Percentiles rank a stretch among this genome's conserved stretches.
Evolutionary conservation across 2,797 vertebrate genomes (phyloP).

Genomic region (Enteromius trimaculatus): DNA sequence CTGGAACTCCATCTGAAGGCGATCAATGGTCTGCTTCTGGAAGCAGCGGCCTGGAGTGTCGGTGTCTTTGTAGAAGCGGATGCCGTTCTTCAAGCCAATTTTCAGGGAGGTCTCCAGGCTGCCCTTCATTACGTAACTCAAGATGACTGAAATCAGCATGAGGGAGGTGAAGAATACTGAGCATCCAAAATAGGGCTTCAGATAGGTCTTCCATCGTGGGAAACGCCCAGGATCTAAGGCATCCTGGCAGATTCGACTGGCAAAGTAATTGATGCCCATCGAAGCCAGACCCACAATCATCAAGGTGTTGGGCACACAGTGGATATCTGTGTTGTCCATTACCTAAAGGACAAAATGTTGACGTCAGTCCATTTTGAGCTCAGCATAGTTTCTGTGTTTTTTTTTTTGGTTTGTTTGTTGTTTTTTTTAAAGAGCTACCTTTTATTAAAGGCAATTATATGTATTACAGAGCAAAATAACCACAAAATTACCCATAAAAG

Average conservation of each 20-base stretch:
- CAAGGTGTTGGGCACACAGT: constrained; percentile 83
- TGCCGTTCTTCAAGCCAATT: constrained; percentile 79
- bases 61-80: constrained; percentile 89
- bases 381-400: neutral
- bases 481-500: neutral
- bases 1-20: constrained; percentile 84
- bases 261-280: constrained; percentile 81
- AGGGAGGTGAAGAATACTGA: constrained; percentile 79
- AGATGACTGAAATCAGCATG: constrained; percentile 79
- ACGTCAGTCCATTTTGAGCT: constrained; percentile 8
- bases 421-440: neutral
- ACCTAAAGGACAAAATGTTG: constrained; percentile 67
- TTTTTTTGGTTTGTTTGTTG: too few relatives aligned
- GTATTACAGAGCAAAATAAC: neutral
- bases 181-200: constrained; percentile 79
- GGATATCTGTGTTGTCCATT: constrained; percentile 82
- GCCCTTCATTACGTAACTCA: constrained; percentile 82
- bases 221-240: constrained; percentile 78
- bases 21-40: constrained; percentile 87
- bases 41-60: constrained; percentile 88
- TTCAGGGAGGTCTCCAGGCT: constrained; percentile 81
- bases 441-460: neutral
- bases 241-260: constrained; percentile 81
- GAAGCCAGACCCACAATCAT: constrained; percentile 81
- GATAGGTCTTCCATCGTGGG: constrained; percentile 79